A percentile compares a stretch with the other conserved stretches of the same genome.
phyloP scores from a whole-genome alignment of 2,797 vertebrate species.

The Sebastes diaconus region DNA sequence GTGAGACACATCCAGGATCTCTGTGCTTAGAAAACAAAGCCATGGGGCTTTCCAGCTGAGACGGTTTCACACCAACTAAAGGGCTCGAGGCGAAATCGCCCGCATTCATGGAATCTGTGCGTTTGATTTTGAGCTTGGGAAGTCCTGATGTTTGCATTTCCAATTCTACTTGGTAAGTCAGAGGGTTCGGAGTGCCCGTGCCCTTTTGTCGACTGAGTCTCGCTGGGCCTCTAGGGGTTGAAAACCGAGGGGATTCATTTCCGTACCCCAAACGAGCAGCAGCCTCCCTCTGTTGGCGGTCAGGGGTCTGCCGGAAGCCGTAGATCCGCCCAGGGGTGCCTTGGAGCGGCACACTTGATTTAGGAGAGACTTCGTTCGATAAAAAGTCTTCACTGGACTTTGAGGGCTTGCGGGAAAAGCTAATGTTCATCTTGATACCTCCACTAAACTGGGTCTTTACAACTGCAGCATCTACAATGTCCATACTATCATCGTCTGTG shows the following conservation, averaged over 20 bases:
- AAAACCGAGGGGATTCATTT: slow-evolving; percentile 54
- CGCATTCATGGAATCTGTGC: slow-evolving; percentile 76
- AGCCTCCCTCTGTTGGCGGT: slow-evolving; percentile 85
- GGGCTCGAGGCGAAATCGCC: slow-evolving; percentile 55
- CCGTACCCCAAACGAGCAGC: slow-evolving; percentile 82
- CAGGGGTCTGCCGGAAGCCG: slow-evolving; percentile 83
- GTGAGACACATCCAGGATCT: slow-evolving; percentile 83
- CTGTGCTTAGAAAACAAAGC: slow-evolving; percentile 77
- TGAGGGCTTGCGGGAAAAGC: slow-evolving; percentile 74
- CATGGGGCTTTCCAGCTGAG: slow-evolving; percentile 71
- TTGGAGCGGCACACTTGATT: background rate
- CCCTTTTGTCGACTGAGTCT: slow-evolving; percentile 24
- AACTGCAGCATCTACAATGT: slow-evolving; percentile 72
- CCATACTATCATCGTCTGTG: slow-evolving; percentile 72
- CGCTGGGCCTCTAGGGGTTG: slow-evolving; percentile 66
- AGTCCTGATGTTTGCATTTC: slow-evolving; percentile 91
- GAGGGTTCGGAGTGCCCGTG: slow-evolving; percentile 36
- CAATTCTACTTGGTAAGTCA: slow-evolving; percentile 89
- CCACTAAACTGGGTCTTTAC: slow-evolving; percentile 66
- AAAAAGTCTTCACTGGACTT: slow-evolving; percentile 40
- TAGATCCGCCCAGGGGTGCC: slow-evolving; percentile 66
- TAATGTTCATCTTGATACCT: slow-evolving; percentile 77
- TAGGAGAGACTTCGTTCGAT: slow-evolving; percentile 39
- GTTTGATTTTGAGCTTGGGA: slow-evolving; percentile 91
- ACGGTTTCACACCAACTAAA: slow-evolving; percentile 42